Conservation (phyloP, 2,888 invertebrate species). For the Megastigmus dorsalis region DNA sequence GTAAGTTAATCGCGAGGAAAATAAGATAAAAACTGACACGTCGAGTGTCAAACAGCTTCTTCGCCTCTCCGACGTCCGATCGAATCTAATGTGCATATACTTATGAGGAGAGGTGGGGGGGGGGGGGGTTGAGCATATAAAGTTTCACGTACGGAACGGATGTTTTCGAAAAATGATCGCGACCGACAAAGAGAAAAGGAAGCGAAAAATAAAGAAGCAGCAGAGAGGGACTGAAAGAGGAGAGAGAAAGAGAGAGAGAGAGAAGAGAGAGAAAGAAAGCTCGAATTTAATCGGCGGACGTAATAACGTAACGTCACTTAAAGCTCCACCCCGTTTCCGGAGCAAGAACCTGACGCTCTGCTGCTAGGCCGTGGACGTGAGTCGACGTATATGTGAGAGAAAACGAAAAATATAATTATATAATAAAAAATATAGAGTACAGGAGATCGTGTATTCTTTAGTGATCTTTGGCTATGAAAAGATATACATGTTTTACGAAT, state of each 20-base stretch:
- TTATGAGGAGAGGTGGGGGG: neutral
- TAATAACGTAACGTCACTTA: conserved; percentile 48
- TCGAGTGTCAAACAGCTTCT: neutral
- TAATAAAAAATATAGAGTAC: too few species aligned
- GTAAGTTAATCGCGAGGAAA: conserved; percentile 9
- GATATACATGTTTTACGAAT: too few species aligned
- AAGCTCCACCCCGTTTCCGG: conserved; percentile 45
- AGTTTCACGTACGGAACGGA: too few species aligned
- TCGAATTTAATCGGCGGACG: conserved; percentile 48
- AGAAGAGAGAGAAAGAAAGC: conserved; percentile 10
- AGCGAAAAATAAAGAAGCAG: neutral
- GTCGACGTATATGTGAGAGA: neutral
- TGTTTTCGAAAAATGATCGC: conserved; percentile 9
- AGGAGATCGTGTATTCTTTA: too few species aligned
- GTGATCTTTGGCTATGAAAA: too few species aligned
- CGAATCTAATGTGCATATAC: neutral
- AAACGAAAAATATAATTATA: neutral
- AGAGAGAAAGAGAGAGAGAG: neutral
- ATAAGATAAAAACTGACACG: conserved; percentile 36
- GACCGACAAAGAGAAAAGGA: neutral
- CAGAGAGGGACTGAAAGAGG: neutral
- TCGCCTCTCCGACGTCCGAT: neutral
- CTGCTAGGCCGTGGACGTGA: neutral
- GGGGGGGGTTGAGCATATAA: too few species aligned
- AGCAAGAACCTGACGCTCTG: neutral